phyloP scores from a whole-genome alignment of 1,140 invertebrate species.

The Penaeus chinensis region DNA sequence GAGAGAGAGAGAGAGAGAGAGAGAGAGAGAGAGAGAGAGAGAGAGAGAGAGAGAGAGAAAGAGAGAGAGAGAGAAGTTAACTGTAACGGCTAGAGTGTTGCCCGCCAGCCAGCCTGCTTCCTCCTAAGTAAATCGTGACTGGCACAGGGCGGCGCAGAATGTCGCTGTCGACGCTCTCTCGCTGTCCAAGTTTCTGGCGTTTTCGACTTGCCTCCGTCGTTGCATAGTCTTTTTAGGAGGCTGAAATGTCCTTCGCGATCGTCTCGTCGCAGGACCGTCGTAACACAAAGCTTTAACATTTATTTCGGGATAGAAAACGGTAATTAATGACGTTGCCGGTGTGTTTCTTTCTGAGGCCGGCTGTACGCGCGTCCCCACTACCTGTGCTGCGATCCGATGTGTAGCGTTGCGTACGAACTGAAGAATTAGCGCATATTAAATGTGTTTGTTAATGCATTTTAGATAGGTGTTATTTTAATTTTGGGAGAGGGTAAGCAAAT shows the following conservation, averaged over 20 bases:
- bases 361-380: conserved; percentile 54
- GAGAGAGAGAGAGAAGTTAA: conserved; percentile 34
- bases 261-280: no score
- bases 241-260: no score
- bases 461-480: no score
- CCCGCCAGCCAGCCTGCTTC: conserved; percentile 46
- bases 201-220: no score
- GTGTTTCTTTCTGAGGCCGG: conserved; percentile 15
- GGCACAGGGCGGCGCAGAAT: conserved; percentile 48
- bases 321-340: neutral
- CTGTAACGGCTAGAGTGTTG: conserved; percentile 58
- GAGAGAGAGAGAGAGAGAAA: neutral
- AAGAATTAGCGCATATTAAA: conserved; percentile 46
- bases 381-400: conserved; percentile 59
- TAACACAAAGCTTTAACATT: no score
- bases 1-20: no score
- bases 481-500: no score
- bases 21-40: no score
- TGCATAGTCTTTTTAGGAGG: no score
- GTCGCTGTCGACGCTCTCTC: no score
- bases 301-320: neutral
- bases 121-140: conserved; percentile 58
- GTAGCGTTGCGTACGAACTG: conserved; percentile 53
- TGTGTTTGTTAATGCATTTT: neutral
- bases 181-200: no score